A percentile compares a stretch with the other conserved stretches of the same genome.
Evolutionary conservation across 1,140 invertebrate species (phyloP).

Genomic region (Heliconius congener): DNA sequence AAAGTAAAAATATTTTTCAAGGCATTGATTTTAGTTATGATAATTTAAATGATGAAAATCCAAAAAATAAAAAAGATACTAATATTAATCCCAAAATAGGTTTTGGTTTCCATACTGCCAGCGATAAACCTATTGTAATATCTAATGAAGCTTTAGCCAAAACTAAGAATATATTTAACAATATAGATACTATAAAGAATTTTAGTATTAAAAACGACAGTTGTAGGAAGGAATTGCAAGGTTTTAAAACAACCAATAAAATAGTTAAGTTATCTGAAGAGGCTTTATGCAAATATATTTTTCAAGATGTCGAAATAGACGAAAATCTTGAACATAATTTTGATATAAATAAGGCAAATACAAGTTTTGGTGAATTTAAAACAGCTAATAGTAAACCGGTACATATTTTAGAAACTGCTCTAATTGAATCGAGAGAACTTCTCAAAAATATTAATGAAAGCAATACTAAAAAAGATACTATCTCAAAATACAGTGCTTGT

Average conservation of each 20-base stretch:
- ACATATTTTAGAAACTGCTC: slow-evolving; percentile 50
- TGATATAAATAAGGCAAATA: slow-evolving; percentile 20
- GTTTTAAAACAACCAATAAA: no score
- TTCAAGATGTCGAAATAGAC: slow-evolving; percentile 42
- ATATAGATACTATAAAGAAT: slow-evolving; percentile 36
- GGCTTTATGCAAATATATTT: slow-evolving; percentile 19
- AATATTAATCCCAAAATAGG: neutral
- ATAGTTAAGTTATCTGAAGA: no score
- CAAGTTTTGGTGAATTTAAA: slow-evolving; percentile 45
- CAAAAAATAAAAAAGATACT: slow-evolving; percentile 15
- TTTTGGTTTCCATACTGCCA: slow-evolving; percentile 46
- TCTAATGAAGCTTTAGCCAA: slow-evolving; percentile 55
- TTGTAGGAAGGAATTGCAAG: slow-evolving; percentile 29
- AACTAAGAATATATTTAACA: slow-evolving; percentile 48
- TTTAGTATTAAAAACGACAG: slow-evolving; percentile 43
- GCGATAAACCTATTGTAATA: slow-evolving; percentile 48
- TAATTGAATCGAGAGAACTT: slow-evolving; percentile 48
- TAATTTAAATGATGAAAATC: slow-evolving; percentile 10
- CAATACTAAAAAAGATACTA: slow-evolving; percentile 2
- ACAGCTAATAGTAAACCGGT: slow-evolving; percentile 56
- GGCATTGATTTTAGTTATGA: neutral
- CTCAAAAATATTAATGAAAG: slow-evolving; percentile 40
- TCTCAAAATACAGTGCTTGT: neutral
- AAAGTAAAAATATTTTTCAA: slow-evolving; percentile 43
- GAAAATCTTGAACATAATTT: neutral